Evolutionary conservation across 2,888 invertebrate species (phyloP).

Genomic region (Andrena dorsata): DNA sequence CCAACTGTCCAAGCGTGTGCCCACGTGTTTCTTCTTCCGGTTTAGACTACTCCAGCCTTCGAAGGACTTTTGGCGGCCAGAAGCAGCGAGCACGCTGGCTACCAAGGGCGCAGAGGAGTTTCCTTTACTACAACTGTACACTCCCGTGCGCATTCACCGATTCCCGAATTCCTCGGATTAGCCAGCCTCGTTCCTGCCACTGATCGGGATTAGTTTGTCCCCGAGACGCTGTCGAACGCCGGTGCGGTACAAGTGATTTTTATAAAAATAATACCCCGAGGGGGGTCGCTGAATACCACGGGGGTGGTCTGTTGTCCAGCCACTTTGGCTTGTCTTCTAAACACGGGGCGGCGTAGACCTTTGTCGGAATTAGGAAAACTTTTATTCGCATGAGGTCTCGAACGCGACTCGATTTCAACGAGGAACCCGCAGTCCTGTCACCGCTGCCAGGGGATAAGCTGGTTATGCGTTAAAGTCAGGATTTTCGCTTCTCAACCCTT

Average conservation of each 20-base stretch:
- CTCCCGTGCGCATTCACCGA: conserved; percentile 13
- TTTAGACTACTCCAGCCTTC: not conserved
- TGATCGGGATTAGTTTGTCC: conserved; percentile 61
- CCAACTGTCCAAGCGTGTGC: not conserved
- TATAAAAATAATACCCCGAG: conserved; percentile 63
- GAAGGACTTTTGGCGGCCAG: not conserved
- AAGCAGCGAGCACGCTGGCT: not conserved
- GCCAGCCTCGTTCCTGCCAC: conserved; percentile 15
- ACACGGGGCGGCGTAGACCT: conserved; percentile 73
- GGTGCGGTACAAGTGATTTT: conserved; percentile 27
- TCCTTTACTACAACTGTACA: conserved; percentile 3
- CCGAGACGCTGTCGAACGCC: not conserved
- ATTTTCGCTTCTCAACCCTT: not conserved
- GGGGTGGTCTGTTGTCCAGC: conserved; percentile 76
- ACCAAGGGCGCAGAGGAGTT: not conserved
- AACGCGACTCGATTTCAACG: conserved; percentile 51
- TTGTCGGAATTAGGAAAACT: conserved; percentile 78
- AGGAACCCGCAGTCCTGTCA: conserved; percentile 38
- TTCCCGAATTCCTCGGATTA: conserved; percentile 51
- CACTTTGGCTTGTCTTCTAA: conserved; percentile 67
- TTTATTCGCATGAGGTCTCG: conserved; percentile 62
- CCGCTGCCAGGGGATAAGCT: not conserved
- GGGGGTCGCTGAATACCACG: conserved; percentile 64
- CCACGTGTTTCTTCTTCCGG: not conserved
- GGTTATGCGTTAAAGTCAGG: conserved; percentile 29